Base-by-base conservation (phyloP, 2,888 invertebrate species). In the Desoria tigrina region DNA sequence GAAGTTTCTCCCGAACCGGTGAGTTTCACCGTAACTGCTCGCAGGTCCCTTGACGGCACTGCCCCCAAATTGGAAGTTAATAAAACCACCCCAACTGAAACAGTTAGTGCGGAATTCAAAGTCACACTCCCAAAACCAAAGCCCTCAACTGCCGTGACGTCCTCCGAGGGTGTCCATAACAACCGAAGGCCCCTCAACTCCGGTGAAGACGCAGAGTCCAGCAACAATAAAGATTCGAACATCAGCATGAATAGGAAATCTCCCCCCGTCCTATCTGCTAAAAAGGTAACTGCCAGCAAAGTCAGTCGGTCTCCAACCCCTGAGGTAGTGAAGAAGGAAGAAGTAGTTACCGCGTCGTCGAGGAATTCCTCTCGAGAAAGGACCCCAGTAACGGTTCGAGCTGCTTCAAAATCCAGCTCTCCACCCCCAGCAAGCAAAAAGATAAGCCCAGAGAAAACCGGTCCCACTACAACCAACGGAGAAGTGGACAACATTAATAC, bases 101-200 rank as follows among this genome's bases (percentile, higher is more conserved):
- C 23, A 24, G 71, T 65, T 16, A 68, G 63, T 63, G 71, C 65
- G 21, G 71, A 71, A 28, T 71, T 71, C 39, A 71, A 71, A 51
- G 63, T 71, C 32, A 53, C 66, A 37, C 63, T 71, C 59, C 71
- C 71, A 55, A 61, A 64, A 61, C 63, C 58, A 51, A 61, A 62
- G 26, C 24, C 54, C 21, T 53, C 65, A 6, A 42, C 60, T 1
- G 23, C 59, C n/a, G n/a, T 56, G 6, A n/a, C 64, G 2, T 42
- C 64, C 14, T 21, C 51, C 1, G 50, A 49, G 16, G 57, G 56
- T 32, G 67, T 60, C 39, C 63, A 58, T 64, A 62, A 67, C 65
- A 68, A 71, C 66, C 51, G 21, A 14, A n/a, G 23, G 3, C 11
- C 39, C 18, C 18, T 39, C 14, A 16, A 23, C 24, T 21, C 53